phyloP scores from a whole-genome alignment of 2,113 vertebrate genomes.

The Sterna hirundo region DNA sequence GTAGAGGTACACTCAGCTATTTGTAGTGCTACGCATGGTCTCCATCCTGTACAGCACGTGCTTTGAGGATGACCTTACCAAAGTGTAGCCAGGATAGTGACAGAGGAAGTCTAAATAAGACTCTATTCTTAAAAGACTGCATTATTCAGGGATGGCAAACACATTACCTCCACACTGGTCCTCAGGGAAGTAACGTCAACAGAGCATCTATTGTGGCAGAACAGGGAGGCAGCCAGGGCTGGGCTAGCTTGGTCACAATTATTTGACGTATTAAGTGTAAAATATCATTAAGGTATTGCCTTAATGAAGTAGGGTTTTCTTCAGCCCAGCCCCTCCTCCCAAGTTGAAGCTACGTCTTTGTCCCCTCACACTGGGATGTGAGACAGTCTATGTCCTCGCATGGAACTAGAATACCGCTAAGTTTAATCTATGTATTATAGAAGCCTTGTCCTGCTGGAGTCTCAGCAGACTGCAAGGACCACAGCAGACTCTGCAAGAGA shows the following conservation, averaged over 20 bases:
- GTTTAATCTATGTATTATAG: not conserved
- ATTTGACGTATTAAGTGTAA: not conserved
- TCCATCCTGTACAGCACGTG: not conserved
- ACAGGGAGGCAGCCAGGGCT: not conserved
- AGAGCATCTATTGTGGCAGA: not conserved
- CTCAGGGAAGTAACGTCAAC: not conserved
- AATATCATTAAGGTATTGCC: not conserved
- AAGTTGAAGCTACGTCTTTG: not conserved
- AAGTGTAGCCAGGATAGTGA: not conserved
- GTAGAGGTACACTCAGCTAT: not conserved
- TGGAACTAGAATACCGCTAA: not conserved
- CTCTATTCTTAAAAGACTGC: not conserved
- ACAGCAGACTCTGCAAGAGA: not conserved
- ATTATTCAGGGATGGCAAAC: not conserved
- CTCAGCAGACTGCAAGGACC: not conserved
- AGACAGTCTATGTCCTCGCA: not conserved
- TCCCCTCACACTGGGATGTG: not conserved
- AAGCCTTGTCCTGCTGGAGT: not conserved
- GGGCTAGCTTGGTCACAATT: not conserved
- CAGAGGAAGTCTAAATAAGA: not conserved
- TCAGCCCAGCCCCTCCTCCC: not conserved
- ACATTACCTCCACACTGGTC: not conserved
- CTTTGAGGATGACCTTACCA: not conserved
- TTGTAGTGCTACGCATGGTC: fast-evolving
- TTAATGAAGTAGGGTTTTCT: not conserved